Evolutionary conservation across 2,113 vertebrate species (phyloP).

Genomic region (Amphilophus citrinellus): DNA sequence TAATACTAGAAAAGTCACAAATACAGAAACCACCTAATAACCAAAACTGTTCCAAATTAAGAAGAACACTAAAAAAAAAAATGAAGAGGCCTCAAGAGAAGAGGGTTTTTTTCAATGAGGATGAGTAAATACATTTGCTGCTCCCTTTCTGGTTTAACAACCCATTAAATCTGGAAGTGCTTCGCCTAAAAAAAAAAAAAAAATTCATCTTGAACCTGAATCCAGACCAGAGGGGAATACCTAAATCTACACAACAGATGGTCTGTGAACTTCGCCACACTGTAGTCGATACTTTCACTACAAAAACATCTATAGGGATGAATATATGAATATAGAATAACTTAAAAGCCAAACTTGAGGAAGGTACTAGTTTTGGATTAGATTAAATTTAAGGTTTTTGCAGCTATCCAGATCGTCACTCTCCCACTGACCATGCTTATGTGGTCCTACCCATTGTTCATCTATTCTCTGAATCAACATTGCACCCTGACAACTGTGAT

Average conservation of each 20-base stretch:
- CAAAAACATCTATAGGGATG: conserved; percentile 5
- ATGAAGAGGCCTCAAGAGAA: background rate
- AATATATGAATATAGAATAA: conserved; percentile 3
- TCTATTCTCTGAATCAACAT: background rate
- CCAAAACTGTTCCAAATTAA: background rate
- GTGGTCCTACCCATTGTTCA: background rate
- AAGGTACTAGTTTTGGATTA: background rate
- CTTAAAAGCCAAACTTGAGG: background rate
- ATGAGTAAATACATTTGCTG: background rate
- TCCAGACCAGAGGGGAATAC: background rate
- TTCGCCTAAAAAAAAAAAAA: background rate
- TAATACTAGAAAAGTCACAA: background rate
- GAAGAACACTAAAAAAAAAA: background rate
- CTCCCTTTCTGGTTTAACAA: background rate
- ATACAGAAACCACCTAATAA: background rate
- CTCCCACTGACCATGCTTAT: background rate
- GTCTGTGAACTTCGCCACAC: background rate
- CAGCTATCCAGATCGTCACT: background rate
- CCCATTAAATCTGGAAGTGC: background rate
- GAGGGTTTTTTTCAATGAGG: background rate
- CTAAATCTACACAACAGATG: conserved; percentile 2
- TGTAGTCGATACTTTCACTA: background rate
- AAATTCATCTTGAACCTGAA: background rate
- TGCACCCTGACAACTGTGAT: conserved; percentile 11
- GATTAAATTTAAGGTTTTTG: background rate